phyloP scores from a whole-genome alignment of 2,888 invertebrate species.

The Mechanitis mazaeus region DNA sequence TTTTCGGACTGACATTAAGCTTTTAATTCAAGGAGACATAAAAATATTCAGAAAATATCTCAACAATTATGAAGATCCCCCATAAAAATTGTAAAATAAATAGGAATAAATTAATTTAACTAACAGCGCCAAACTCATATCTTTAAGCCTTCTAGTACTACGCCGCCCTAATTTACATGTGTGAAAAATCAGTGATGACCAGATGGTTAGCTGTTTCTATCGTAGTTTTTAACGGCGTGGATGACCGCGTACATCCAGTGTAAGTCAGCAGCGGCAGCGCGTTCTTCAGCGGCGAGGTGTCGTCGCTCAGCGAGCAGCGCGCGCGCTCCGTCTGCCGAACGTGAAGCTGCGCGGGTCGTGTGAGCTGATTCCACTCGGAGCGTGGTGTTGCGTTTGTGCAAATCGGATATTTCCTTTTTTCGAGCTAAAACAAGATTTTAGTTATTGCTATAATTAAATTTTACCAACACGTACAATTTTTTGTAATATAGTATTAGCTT shows the following conservation, averaged over 20 bases:
- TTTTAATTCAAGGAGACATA: too few species aligned
- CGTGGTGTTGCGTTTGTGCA: conserved; percentile 63
- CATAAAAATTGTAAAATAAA: too few species aligned
- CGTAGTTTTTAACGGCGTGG: conserved; percentile 41
- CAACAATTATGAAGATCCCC: too few species aligned
- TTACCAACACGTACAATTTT: neutral
- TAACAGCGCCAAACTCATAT: too few species aligned
- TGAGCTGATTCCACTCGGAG: conserved; percentile 70
- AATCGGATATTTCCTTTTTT: conserved; percentile 59
- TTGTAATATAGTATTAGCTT: neutral
- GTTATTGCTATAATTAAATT: too few species aligned
- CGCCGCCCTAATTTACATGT: too few species aligned
- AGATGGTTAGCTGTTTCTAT: conserved; percentile 13
- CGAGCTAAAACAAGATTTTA: conserved; percentile 57
- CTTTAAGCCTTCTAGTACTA: too few species aligned
- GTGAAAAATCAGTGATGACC: too few species aligned
- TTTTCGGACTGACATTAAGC: too few species aligned
- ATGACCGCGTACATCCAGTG: conserved; percentile 46
- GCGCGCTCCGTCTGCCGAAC: conserved; percentile 56
- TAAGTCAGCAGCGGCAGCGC: conserved; percentile 40
- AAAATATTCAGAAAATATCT: too few species aligned
- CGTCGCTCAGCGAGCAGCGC: conserved; percentile 57
- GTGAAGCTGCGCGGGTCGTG: conserved; percentile 64
- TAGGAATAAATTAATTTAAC: too few species aligned
- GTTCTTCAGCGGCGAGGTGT: conserved; percentile 51